Percentiles rank a stretch among this genome's conserved stretches.
Evolutionary conservation across 30 jellyfish, hydroid and myxozoan genomes (phyloP).

Genomic region (Aurelia coerulea): DNA sequence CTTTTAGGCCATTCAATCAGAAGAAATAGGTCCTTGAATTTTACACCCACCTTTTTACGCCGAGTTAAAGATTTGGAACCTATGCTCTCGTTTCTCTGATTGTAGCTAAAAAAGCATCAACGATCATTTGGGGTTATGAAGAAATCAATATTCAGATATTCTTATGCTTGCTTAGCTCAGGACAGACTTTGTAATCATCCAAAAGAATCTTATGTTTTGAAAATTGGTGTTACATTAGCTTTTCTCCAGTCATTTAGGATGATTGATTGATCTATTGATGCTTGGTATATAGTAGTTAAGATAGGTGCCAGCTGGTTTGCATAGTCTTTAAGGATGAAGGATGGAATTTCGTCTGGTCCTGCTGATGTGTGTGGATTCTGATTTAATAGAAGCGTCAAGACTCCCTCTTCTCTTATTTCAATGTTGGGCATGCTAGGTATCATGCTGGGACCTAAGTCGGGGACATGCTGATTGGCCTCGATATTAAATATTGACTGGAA

Average conservation of each 20-base stretch:
- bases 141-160: too few species aligned
- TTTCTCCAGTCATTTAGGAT: not conserved
- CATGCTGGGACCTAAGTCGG: not conserved
- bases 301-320: not conserved
- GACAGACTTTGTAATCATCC: too few species aligned
- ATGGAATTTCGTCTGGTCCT: conserved; percentile 1
- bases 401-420: not conserved
- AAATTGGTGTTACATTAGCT: conserved; percentile 17
- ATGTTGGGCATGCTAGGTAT: not conserved
- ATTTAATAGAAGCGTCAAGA: not conserved
- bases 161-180: too few species aligned
- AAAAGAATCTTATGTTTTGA: not conserved
- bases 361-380: not conserved
- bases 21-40: too few species aligned
- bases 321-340: not conserved
- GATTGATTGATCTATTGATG: too few species aligned
- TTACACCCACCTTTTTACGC: too few species aligned
- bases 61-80: too few species aligned
- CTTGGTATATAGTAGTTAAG: not conserved
- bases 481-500: not conserved
- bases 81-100: too few species aligned
- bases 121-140: too few species aligned
- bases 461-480: not conserved
- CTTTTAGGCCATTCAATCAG: too few species aligned
- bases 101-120: too few species aligned